Base-by-base conservation (phyloP, 2,888 invertebrate species). In the Cosmopolites sordidus region DNA sequence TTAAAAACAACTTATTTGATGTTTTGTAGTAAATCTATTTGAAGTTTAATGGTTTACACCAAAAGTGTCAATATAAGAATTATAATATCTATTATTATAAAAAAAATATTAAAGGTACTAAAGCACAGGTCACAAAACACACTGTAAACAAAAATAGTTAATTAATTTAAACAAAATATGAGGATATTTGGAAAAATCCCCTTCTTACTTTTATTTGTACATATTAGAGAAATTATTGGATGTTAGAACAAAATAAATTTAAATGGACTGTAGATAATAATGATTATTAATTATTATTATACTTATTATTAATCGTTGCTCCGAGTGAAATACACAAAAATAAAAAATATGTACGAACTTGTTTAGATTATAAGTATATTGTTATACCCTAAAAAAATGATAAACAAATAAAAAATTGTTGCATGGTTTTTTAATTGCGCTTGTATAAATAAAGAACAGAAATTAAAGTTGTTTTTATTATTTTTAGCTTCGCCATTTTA, bases 341-440 rank as follows among this genome's bases (percentile, higher is more conserved):
- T 22, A 48, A 56, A 12, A 22, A 51, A 27, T 38, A 46, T 22
- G 47, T 51, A 56, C 48, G 56, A 12, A 56, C 51, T 51, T 56
- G 56, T 56, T 50, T 56, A 51, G 48, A 51, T 41, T 51, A 47
- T 51, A 56, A 56, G 51, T 29, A 44, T 48, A 56, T 56, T 56
- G 56, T 56, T 56, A 56, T 54, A 54, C 51, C 45, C 51, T 48
- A 51, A 51, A 17, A 44, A 49, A 52, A 22, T 22, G 22, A 22
- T 22, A 22, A 33, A 56, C n/a, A 43, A 44, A 14, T 9, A 17
- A 37, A 40, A 45, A 52, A 52, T 73, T 75, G 74, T 75, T 75
- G 75, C 75, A 75, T 74, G 69, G 71, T 75, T 75, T 75, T 75
- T 69, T 75, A 75, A 75, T 73, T 68, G 69, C 73, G 73, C 73